Evolutionary conservation across 1,140 invertebrate species (phyloP).

Genomic region (Ridgeia piscesae): DNA sequence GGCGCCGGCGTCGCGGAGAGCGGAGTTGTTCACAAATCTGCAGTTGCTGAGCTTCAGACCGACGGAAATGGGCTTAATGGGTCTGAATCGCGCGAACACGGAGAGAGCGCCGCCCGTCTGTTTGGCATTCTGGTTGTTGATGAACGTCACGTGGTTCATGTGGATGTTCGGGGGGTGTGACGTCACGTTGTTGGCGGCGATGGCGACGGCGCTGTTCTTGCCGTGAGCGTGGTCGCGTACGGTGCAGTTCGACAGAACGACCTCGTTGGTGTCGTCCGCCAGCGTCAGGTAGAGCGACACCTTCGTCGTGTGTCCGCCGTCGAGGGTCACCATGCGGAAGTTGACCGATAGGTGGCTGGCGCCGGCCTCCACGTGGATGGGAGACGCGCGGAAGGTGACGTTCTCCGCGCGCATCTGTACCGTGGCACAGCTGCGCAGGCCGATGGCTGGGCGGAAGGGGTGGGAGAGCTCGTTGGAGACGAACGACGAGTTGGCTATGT

Average conservation of each 20-base stretch:
- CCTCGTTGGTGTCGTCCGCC: background rate
- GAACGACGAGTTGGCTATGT: background rate
- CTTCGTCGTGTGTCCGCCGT: background rate
- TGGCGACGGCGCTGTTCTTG: background rate
- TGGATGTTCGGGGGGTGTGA: background rate
- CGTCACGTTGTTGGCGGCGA: background rate
- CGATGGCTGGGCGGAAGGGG: background rate
- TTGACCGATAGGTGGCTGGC: background rate
- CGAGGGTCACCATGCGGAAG: background rate
- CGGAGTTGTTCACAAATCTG: background rate
- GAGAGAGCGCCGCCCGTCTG: background rate
- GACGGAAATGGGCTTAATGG: background rate
- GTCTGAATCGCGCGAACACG: background rate
- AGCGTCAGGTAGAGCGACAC: background rate
- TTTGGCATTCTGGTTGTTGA: background rate
- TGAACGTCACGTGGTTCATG: background rate
- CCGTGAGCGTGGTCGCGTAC: background rate
- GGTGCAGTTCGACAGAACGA: background rate
- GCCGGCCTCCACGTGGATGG: background rate
- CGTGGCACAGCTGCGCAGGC: background rate
- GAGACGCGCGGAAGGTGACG: background rate
- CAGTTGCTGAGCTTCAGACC: background rate
- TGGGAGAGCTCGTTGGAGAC: background rate
- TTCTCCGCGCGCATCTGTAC: background rate
- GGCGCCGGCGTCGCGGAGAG: slow-evolving; percentile 2